A percentile compares a stretch with the other conserved stretches of the same genome.
Conservation (phyloP, 2,113 vertebrate genomes). For the Halcyon senegalensis region DNA sequence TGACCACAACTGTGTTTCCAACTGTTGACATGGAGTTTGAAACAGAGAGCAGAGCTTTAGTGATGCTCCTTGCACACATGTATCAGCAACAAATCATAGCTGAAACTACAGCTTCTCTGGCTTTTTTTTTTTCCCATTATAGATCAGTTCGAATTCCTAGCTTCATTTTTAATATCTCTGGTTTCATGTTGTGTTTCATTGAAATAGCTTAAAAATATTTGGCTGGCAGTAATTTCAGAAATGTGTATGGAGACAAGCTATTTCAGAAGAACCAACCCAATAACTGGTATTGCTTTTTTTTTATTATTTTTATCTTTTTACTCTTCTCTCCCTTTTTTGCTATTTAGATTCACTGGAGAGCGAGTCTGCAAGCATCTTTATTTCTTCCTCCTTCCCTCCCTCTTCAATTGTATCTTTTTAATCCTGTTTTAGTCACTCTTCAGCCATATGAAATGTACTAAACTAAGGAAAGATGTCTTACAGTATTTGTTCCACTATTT, state of each 20-base stretch:
- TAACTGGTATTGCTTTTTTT: not conserved
- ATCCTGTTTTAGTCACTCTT: not conserved
- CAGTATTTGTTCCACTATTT: not conserved
- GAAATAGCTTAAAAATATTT: not conserved
- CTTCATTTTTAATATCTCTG: not conserved
- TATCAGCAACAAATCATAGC: not conserved
- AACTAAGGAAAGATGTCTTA: not conserved
- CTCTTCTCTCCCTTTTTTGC: not conserved
- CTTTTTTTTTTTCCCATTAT: not conserved
- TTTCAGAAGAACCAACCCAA: not conserved
- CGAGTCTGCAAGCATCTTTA: not conserved
- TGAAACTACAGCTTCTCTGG: not conserved
- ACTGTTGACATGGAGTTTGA: not conserved
- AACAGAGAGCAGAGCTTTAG: not conserved
- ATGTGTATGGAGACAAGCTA: not conserved
- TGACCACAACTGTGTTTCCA: not conserved
- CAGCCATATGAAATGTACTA: not conserved
- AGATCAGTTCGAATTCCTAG: not conserved
- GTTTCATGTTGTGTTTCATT: not conserved
- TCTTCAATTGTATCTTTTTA: not conserved
- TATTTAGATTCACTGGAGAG: not conserved
- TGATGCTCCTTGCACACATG: accelerated
- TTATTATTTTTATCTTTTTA: not conserved
- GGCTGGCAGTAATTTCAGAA: not conserved
- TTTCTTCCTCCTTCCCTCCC: not conserved